These are phyloP conservation scores for Musca domestica DNA, from an alignment of 1,140 invertebrate species.

Conservation along the genomic window DNA sequence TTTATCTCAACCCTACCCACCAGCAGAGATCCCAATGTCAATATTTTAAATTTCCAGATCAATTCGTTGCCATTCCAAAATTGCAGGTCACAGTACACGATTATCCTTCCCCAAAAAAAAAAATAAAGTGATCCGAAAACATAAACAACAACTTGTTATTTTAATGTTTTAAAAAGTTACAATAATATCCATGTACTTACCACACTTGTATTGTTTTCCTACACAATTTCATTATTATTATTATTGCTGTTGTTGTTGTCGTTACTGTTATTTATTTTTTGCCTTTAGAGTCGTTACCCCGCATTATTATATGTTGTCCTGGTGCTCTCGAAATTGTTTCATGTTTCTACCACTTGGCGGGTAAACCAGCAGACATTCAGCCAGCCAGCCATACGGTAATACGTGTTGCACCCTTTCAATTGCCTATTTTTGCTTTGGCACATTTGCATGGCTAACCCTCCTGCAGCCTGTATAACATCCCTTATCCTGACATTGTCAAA, in stretches of 20 bases:
- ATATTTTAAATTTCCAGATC: too few species aligned
- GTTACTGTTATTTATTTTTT: constrained; percentile 6
- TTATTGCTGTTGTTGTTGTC: not conserved
- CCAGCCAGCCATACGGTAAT: not conserved
- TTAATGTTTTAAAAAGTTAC: constrained; percentile 21
- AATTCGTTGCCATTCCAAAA: too few species aligned
- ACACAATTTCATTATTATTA: constrained; percentile 11
- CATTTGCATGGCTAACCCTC: constrained; percentile 18
- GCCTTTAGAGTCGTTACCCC: not conserved
- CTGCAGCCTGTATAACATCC: not conserved
- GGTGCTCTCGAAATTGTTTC: not conserved
- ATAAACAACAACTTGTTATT: constrained; percentile 13
- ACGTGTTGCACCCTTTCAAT: not conserved
- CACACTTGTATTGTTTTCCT: constrained; percentile 5
- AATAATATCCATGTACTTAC: constrained; percentile 21
- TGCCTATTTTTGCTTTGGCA: not conserved
- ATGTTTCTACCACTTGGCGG: not conserved
- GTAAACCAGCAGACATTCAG: not conserved
- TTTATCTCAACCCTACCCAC: too few species aligned
- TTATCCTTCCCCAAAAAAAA: too few species aligned
- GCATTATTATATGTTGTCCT: not conserved
- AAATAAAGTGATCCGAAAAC: too few species aligned
- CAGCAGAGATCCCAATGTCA: too few species aligned
- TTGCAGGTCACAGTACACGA: too few species aligned
- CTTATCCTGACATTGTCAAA: constrained; percentile 6